Percentiles rank a stretch among this genome's conserved stretches.
Evolutionary conservation across 2,888 invertebrate species (phyloP).

Genomic region (Protonemura montana): DNA sequence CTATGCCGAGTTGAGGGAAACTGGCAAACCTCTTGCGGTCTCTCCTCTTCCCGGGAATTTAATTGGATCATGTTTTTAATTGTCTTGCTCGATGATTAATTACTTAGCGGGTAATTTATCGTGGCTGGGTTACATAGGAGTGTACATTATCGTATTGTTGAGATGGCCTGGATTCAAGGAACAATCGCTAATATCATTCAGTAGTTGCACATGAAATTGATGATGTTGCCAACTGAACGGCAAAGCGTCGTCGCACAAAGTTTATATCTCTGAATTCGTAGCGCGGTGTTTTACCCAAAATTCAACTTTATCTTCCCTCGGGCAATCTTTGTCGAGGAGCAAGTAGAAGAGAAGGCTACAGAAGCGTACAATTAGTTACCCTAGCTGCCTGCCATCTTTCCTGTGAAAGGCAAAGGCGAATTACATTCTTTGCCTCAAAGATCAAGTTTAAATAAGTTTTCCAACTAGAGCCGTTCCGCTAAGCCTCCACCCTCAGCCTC

Average conservation of each 20-base stretch:
- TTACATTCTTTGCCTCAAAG: too few species aligned
- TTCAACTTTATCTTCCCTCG: too few species aligned
- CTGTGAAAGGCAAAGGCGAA: too few species aligned
- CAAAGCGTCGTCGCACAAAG: neutral
- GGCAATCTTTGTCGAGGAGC: too few species aligned
- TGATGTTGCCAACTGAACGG: neutral
- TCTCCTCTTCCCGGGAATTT: neutral
- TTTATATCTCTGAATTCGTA: neutral
- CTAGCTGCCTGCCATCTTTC: too few species aligned
- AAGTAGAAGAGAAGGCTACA: too few species aligned
- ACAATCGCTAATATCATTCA: neutral
- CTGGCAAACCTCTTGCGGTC: neutral
- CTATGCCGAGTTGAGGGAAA: neutral
- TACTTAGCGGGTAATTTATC: neutral
- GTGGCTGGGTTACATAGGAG: neutral
- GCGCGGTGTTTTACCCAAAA: too few species aligned
- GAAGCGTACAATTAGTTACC: too few species aligned
- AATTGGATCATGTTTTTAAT: conserved; percentile 4
- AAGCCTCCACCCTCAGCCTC: neutral
- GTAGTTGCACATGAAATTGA: neutral
- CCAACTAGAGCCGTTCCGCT: neutral
- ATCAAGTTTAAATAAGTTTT: too few species aligned
- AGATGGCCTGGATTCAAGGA: neutral
- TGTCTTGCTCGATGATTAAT: neutral
- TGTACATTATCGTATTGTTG: neutral